These are phyloP conservation scores for Cynoglossus semilaevis DNA, from an alignment of 2,113 vertebrate species.

Conservation along the genomic window DNA sequence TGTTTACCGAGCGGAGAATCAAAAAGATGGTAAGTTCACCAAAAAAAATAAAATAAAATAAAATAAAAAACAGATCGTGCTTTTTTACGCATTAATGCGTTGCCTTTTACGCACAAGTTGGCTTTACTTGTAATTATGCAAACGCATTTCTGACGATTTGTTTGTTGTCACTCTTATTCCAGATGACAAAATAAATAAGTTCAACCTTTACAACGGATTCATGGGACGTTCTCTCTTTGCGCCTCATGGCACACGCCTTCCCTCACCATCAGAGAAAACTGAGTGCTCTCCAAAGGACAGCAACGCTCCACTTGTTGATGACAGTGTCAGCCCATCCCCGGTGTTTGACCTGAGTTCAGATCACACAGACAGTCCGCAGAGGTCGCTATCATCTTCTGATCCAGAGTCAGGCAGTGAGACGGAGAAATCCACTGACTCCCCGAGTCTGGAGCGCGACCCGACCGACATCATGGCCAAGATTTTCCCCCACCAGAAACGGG, in stretches of 20 bases:
- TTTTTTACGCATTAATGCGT: no score
- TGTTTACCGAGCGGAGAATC: conserved; percentile 49
- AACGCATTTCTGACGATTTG: neutral
- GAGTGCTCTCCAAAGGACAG: conserved; percentile 39
- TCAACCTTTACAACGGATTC: conserved; percentile 70
- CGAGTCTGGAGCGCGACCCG: conserved; percentile 72
- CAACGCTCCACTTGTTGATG: conserved; percentile 43
- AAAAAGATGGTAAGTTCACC: conserved; percentile 60
- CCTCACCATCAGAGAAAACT: conserved; percentile 51
- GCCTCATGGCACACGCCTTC: conserved; percentile 31
- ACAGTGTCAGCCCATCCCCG: conserved; percentile 51
- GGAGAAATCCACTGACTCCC: conserved; percentile 75
- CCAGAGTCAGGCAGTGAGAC: conserved; percentile 84
- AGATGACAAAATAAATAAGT: conserved; percentile 77
- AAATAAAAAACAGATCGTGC: no score
- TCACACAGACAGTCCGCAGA: conserved; percentile 74
- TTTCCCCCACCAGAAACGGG: conserved; percentile 80
- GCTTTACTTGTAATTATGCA: neutral
- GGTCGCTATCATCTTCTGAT: conserved; percentile 80
- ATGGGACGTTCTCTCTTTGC: conserved; percentile 64
- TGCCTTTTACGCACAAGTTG: conserved; percentile 13
- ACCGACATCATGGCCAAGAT: conserved; percentile 83
- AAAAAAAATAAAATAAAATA: neutral
- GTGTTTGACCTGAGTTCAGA: conserved; percentile 73
- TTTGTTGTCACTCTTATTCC: conserved; percentile 19